Evolutionary conservation across 2,888 invertebrate genomes (phyloP), one percentile per base, ranked within the genome.

Genomic region (Euphydryas editha): DNA sequence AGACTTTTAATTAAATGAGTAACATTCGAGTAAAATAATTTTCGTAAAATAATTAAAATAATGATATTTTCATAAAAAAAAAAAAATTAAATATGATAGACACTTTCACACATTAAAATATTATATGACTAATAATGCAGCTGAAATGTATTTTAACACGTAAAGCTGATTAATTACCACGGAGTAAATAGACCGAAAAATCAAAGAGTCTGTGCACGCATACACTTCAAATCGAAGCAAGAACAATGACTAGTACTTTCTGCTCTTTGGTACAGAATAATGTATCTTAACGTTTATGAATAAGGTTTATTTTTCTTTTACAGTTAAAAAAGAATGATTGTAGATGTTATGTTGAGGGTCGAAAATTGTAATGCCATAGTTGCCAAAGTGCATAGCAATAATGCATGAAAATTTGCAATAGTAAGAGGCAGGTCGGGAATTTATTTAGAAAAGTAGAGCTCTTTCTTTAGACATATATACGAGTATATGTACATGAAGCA

Each of bases 101-200:
- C 6, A 30, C 54, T 54, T 54, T 54, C 54, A 54, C 30, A 54
- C 54, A 54, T 36, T 49, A 7, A 49, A 59, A 56, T 55, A 47
- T 36, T 30, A 17, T 49, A 51, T 47, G 6, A 42, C 47, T 47
- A 24, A 37, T 15, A 21, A 42, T 46, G 51, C 54, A 59, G 49
- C 58, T 67, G 24, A 67, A 67, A 55, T 42, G 18, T 37, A 47
- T 67, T 57, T 63, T 46, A 63, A 65, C 30, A 56, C 49, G 21
- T 44, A 30, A 79, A 82, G 79, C 75, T 83, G 81, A 86, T 84
- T 88, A 88, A 88, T 83, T 76, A 79, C 80, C 78, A 73, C 72
- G 76, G 72, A 81, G 74, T 81, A 87, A 90, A 88, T 90, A 86
- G 90, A 90, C 84, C 90, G 85, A 78, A 78, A 84, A 88, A 88